These are phyloP conservation scores for Oenanthe oenanthe DNA, from an alignment of 2,113 vertebrate species.

Conservation along the genomic window DNA sequence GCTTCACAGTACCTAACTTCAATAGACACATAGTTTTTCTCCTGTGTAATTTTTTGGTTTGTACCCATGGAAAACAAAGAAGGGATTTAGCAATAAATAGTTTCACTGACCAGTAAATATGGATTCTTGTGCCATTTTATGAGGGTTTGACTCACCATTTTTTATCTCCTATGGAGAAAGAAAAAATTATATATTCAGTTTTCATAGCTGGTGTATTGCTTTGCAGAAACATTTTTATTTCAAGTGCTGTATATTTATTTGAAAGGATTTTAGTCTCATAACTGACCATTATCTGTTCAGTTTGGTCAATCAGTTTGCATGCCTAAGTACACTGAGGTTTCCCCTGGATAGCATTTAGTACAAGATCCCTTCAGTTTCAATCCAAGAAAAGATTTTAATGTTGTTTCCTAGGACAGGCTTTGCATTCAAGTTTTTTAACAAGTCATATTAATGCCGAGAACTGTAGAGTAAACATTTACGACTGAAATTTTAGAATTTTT, in stretches of 20 bases:
- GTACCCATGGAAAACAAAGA: neutral
- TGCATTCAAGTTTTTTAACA: neutral
- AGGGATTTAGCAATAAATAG: neutral
- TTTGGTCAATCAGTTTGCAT: neutral
- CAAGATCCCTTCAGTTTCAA: neutral
- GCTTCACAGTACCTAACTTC: neutral
- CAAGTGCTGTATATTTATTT: neutral
- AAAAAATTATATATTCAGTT: neutral
- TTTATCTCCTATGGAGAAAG: neutral
- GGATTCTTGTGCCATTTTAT: neutral
- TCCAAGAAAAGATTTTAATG: neutral
- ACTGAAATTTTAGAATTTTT: neutral
- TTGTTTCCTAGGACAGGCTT: neutral
- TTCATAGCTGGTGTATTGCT: neutral
- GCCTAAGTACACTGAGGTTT: neutral
- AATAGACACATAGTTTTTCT: neutral
- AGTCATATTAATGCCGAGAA: neutral
- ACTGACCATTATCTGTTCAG: neutral
- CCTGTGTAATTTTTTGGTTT: neutral
- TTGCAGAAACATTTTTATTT: neutral
- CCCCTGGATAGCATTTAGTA: neutral
- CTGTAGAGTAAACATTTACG: neutral
- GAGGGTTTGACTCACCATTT: neutral
- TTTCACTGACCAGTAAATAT: neutral
- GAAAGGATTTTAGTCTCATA: neutral